Evolutionary conservation across 1,140 invertebrate genomes (phyloP), one percentile per base, ranked within the genome.

Genomic region (Drosophila aff.): DNA sequence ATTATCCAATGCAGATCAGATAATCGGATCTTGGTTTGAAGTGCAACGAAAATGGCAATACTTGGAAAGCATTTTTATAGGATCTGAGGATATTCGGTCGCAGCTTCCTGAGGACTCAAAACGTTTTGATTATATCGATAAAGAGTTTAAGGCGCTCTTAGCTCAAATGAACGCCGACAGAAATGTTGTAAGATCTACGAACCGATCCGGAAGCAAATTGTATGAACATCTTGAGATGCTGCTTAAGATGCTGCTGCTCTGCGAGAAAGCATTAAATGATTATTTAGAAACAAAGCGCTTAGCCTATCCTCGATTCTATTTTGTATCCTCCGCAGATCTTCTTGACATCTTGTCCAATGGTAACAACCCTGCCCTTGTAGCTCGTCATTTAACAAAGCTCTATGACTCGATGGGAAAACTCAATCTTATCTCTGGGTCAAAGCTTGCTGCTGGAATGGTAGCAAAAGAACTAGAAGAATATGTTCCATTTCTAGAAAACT

Each of bases 291-390:
- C 98, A 0, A 99, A 99, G 92, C 94, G 98, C 75, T 93, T 99
- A 46, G 96, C 97, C 7, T 99, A 99, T 94, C 98, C 98, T 41
- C 94, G 97, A 38, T 99, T 99, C 92, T 99, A 99, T 92, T 99
- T 99, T 91, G 96, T 99, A 4, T 99, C 98, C 0, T 96, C 97
- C 1, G 97, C 97, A 5, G 98, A 99, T 95, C 94, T 99, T 18
- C 93, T 99, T 3, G 98, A 99, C 93, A 99, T 99, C 91, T 94
- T 99, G 58, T 98, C 98, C 15, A 99, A 98, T 93, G 98, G 98
- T 81, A 99, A 99, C 90, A 96, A 97, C 90, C 98, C 98, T 15
- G 94, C 96, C 76, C 93, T 96, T 26, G 97, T 98, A 10, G 95
- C 95, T 60, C 96, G 96, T 84, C 98, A 99, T 93, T 94, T 99